Evolutionary conservation across 1,140 invertebrate genomes (phyloP).

Genomic region (Hestina assimilis): DNA sequence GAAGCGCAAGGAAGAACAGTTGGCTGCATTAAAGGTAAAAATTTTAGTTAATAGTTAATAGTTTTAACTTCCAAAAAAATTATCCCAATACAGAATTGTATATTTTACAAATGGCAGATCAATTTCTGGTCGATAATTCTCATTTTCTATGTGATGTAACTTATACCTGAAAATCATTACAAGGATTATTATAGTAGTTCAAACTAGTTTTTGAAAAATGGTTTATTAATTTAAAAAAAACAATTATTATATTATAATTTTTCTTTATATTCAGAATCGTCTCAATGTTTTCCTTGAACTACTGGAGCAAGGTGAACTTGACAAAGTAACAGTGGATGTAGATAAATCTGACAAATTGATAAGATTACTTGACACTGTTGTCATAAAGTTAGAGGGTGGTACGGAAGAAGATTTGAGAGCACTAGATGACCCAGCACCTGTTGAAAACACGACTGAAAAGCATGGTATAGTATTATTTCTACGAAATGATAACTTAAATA

Average conservation of each 20-base stretch:
- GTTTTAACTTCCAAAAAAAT: too few species aligned
- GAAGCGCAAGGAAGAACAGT: conserved; percentile 93
- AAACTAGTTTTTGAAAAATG: too few species aligned
- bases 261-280: conserved; percentile 82
- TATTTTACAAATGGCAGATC: too few species aligned
- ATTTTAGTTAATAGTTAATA: too few species aligned
- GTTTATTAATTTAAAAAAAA: neutral
- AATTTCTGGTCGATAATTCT: too few species aligned
- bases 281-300: conserved; percentile 95
- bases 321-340: conserved; percentile 90
- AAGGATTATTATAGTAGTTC: too few species aligned
- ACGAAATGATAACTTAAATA: too few species aligned
- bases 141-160: too few species aligned
- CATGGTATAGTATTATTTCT: conserved; percentile 36
- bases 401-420: conserved; percentile 95
- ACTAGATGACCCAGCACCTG: conserved; percentile 82
- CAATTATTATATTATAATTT: neutral
- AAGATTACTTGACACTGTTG: conserved; percentile 95
- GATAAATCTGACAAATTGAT: conserved; percentile 92
- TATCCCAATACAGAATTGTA: too few species aligned
- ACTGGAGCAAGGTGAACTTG: conserved; percentile 85
- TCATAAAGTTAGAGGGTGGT: conserved; percentile 98
- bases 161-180: too few species aligned
- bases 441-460: conserved; percentile 57
- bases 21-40: conserved; percentile 88